Conservation (phyloP, 2,113 vertebrate genomes). For the Ammodytes dubius region DNA sequence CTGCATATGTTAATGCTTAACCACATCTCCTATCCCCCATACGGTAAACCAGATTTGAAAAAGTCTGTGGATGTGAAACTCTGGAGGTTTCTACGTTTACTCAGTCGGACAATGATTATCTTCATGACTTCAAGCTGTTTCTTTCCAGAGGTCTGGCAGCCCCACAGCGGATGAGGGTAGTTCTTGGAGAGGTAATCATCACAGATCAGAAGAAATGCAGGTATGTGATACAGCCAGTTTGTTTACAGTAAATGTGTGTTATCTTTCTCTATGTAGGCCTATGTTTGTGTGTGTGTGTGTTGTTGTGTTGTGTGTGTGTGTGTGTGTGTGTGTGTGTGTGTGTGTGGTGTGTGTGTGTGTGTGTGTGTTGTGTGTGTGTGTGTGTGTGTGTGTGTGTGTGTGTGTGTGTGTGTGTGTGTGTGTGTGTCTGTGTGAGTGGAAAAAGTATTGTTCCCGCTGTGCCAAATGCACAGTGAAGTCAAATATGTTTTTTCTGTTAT, state of each 20-base stretch:
- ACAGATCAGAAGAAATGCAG: slow-evolving; percentile 75
- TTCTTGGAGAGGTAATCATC: slow-evolving; percentile 63
- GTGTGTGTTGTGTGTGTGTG: background rate
- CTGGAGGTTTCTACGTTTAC: slow-evolving; percentile 26
- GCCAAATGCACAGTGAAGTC: background rate
- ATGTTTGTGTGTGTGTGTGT: background rate
- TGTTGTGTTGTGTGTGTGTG: background rate
- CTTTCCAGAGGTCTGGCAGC: slow-evolving; percentile 77
- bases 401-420: background rate
- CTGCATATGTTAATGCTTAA: slow-evolving; percentile 55
- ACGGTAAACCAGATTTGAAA: background rate
- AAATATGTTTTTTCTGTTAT: background rate
- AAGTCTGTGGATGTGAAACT: slow-evolving; percentile 27
- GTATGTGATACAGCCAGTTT: slow-evolving; percentile 48
- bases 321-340: too few relatives aligned
- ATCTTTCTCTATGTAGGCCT: background rate
- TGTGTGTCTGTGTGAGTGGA: background rate
- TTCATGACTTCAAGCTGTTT: slow-evolving; percentile 26
- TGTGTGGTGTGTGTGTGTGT: background rate
- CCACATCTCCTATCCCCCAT: slow-evolving; percentile 33
- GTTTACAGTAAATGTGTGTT: slow-evolving; percentile 1
- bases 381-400: too few relatives aligned
- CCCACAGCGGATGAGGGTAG: slow-evolving; percentile 70
- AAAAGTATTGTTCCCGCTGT: background rate
- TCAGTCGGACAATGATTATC: slow-evolving; percentile 26